phyloP scores from a whole-genome alignment of 2,888 invertebrate genomes.

The Volucella bombylans region DNA sequence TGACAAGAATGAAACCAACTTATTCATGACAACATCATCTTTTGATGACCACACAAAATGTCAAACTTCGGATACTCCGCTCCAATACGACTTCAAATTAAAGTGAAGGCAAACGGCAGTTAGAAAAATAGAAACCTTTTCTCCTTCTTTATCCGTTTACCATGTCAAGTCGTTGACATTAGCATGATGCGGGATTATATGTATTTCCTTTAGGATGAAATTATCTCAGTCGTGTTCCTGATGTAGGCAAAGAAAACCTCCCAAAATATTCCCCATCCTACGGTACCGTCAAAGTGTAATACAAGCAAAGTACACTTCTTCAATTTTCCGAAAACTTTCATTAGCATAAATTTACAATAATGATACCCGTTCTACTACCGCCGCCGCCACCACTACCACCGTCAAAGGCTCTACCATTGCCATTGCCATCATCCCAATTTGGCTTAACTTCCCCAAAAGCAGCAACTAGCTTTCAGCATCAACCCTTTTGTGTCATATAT shows the following conservation, averaged over 20 bases:
- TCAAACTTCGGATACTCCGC: constrained; percentile 15
- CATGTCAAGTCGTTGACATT: constrained; percentile 62
- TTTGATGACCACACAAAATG: constrained; percentile 68
- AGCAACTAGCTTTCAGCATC: constrained; percentile 40
- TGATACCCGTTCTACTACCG: constrained; percentile 58
- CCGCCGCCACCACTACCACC: constrained; percentile 16
- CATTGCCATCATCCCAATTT: constrained; percentile 51
- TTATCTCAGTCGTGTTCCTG: constrained; percentile 56
- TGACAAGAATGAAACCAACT: constrained; percentile 49
- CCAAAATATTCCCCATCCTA: not conserved
- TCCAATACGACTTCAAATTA: not conserved
- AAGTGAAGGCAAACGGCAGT: not conserved
- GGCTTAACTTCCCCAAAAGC: not conserved
- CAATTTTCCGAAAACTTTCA: constrained; percentile 71
- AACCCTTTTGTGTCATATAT: constrained; percentile 55
- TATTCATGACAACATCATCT: constrained; percentile 52
- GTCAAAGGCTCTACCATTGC: not conserved
- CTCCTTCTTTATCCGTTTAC: constrained; percentile 61
- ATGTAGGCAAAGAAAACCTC: constrained; percentile 1
- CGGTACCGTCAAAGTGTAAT: constrained; percentile 21
- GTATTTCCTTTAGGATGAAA: constrained; percentile 55
- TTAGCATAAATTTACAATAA: constrained; percentile 72
- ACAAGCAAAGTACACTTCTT: constrained; percentile 64
- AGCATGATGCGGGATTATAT: constrained; percentile 63
- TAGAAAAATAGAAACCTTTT: constrained; percentile 14